Conservation (phyloP, 1,140 invertebrate genomes). For the Caerostris darwini region DNA sequence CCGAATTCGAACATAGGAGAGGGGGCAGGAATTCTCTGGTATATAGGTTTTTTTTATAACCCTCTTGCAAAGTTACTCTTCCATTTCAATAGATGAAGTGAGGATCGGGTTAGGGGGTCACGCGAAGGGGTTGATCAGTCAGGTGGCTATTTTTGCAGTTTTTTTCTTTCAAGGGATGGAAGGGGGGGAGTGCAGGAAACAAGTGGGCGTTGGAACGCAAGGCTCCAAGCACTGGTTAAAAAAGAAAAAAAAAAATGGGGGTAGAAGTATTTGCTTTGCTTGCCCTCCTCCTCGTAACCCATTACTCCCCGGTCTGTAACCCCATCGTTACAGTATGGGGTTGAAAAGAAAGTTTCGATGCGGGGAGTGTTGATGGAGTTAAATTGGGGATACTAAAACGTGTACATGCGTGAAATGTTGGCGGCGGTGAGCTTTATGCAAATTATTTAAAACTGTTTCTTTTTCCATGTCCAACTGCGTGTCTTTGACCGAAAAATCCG, state of each 20-base stretch:
- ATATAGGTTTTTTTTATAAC: constrained; percentile 33
- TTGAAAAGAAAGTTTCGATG: constrained; percentile 24
- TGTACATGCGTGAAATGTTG: constrained; percentile 11
- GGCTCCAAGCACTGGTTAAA: neutral
- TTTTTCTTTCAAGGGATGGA: neutral
- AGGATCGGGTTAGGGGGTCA: constrained; percentile 71
- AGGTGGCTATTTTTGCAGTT: constrained; percentile 69
- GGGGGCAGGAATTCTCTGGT: constrained; percentile 7
- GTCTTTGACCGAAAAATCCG: neutral
- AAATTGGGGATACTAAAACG: constrained; percentile 54
- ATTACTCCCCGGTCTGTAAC: constrained; percentile 62
- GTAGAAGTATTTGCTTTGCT: constrained; percentile 70
- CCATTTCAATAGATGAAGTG: constrained; percentile 62
- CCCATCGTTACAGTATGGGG: constrained; percentile 64
- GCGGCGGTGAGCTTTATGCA: constrained; percentile 23
- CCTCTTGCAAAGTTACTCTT: constrained; percentile 62
- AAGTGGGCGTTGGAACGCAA: constrained; percentile 73
- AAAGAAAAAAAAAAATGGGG: constrained; percentile 39
- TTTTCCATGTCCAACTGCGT: neutral
- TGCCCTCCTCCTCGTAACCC: constrained; percentile 37
- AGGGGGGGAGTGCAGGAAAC: constrained; percentile 52
- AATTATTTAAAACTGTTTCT: constrained; percentile 25
- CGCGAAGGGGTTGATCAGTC: constrained; percentile 51
- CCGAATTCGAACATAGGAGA: neutral
- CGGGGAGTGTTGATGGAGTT: constrained; percentile 54